These are phyloP conservation scores for Caiman crocodilus DNA, from an alignment of 2,797 vertebrate genomes.

Conservation along the genomic window DNA sequence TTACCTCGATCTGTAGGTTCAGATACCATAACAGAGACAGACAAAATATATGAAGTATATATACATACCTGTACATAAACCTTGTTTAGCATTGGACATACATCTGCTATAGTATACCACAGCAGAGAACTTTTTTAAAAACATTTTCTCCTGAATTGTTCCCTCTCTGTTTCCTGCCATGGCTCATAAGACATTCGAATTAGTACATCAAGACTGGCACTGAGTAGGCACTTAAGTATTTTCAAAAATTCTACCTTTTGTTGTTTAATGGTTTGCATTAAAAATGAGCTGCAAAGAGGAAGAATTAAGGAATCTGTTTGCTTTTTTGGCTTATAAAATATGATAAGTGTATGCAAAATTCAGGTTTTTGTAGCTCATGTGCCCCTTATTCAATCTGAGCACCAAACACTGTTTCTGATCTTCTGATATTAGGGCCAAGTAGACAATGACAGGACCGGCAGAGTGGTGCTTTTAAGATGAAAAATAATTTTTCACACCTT, in stretches of 20 bases:
- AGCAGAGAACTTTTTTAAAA: not conserved
- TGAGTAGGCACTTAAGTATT: not conserved
- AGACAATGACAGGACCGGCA: not conserved
- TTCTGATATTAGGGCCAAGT: not conserved
- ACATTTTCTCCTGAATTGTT: conserved; percentile 18
- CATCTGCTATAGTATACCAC: not conserved
- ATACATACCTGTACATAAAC: not conserved
- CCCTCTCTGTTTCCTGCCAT: conserved; percentile 9
- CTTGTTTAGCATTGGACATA: not conserved
- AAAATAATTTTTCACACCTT: accelerated
- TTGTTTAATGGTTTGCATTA: not conserved
- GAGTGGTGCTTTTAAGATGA: not conserved
- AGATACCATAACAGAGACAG: not conserved
- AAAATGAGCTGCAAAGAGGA: not conserved
- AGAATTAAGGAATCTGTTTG: not conserved
- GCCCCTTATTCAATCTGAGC: not conserved
- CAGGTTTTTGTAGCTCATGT: not conserved
- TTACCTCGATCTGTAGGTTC: not conserved
- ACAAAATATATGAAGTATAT: not conserved
- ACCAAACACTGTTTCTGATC: not conserved
- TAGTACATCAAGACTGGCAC: not conserved
- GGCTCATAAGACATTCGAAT: not conserved
- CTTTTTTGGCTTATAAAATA: not conserved
- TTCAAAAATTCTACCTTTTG: not conserved
- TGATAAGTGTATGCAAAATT: not conserved